Evolutionary conservation across 1,140 invertebrate species (phyloP).

Genomic region (Microvelia longipes): DNA sequence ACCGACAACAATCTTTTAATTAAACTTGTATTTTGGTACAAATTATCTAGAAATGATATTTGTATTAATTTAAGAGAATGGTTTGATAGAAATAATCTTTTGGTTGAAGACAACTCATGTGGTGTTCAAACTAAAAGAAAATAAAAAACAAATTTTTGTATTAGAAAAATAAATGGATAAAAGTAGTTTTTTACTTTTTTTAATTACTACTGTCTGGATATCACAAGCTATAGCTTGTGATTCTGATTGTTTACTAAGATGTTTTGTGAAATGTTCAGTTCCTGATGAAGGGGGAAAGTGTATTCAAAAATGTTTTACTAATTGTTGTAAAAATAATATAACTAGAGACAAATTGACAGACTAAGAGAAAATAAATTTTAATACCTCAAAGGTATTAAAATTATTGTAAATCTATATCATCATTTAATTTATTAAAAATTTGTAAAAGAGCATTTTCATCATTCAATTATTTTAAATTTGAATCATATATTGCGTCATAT

Average conservation of each 20-base stretch:
- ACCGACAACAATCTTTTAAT: background rate
- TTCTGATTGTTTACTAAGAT: background rate
- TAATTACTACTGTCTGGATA: background rate
- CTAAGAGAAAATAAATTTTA: background rate
- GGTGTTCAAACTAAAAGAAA: background rate
- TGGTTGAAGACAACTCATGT: background rate
- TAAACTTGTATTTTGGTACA: background rate
- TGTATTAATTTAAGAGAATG: background rate
- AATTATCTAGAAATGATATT: background rate
- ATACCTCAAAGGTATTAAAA: background rate
- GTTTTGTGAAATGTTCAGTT: background rate
- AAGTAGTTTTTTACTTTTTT: background rate
- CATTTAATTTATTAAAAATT: background rate
- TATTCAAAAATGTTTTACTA: background rate
- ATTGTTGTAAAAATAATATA: background rate
- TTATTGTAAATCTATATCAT: background rate
- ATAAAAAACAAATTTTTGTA: background rate
- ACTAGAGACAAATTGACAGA: background rate
- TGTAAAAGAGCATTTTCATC: background rate
- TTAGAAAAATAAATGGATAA: background rate
- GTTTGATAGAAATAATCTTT: background rate
- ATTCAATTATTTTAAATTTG: background rate
- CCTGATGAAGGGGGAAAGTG: background rate
- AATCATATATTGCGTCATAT: background rate
- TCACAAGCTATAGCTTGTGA: background rate